A percentile compares a stretch with the other conserved stretches of the same genome.
These are phyloP conservation scores for Tetropium fuscum DNA, from an alignment of 2,888 invertebrate species.

Conservation along the genomic window DNA sequence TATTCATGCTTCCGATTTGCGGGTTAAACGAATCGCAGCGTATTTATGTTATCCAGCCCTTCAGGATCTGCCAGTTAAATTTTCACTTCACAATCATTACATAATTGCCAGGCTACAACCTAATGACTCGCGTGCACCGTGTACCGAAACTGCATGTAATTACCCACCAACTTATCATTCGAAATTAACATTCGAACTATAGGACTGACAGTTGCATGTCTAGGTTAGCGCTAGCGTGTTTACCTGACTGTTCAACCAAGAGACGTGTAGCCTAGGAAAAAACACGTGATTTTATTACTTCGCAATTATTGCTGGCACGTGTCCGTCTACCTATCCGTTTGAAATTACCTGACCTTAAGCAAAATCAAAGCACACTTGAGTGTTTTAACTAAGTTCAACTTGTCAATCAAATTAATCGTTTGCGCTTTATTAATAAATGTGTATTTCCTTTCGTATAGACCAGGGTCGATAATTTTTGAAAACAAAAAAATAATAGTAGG, in stretches of 20 bases:
- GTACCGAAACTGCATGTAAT: slow-evolving; percentile 46
- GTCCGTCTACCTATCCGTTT: too few species aligned
- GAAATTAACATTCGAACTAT: slow-evolving; percentile 51
- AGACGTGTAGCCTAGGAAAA: background rate
- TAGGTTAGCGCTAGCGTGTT: slow-evolving; percentile 10
- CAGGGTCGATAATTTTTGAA: too few species aligned
- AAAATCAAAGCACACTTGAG: too few species aligned
- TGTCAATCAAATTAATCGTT: too few species aligned
- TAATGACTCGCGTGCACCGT: slow-evolving; percentile 46
- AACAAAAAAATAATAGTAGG: too few species aligned
- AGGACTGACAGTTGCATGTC: slow-evolving; percentile 54
- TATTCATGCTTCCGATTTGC: slow-evolving; percentile 11
- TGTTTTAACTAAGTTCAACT: too few species aligned
- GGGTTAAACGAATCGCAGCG: slow-evolving; percentile 6
- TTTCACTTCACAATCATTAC: slow-evolving; percentile 40
- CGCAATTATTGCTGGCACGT: background rate
- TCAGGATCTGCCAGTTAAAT: slow-evolving; percentile 26
- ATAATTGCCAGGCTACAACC: slow-evolving; percentile 35
- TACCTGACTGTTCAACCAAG: background rate
- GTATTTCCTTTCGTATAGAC: too few species aligned
- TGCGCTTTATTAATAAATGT: too few species aligned
- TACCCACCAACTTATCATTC: slow-evolving; percentile 51
- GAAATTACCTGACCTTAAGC: too few species aligned
- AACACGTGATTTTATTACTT: slow-evolving; percentile 3
- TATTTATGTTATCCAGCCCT: slow-evolving; percentile 15